phyloP scores from a whole-genome alignment of 2,113 vertebrate genomes.

The Thalassoma bifasciatum region DNA sequence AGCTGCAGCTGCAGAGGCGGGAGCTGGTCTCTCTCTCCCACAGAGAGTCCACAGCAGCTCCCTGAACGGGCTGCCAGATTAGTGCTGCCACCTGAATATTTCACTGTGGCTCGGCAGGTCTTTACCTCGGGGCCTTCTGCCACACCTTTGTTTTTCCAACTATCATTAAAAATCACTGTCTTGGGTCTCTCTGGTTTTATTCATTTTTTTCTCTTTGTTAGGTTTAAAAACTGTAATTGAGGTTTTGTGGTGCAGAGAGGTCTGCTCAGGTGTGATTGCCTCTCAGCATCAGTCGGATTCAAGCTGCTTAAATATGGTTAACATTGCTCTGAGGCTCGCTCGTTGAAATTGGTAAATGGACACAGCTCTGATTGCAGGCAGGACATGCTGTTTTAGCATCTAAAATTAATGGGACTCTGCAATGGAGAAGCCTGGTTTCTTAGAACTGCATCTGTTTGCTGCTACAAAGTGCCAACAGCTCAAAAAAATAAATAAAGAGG shows the following conservation, averaged over 20 bases:
- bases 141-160: conserved; percentile 19
- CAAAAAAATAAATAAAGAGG: too few relatives aligned
- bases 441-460: conserved; percentile 4
- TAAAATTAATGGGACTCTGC: conserved; percentile 24
- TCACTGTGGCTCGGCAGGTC: conserved; percentile 16
- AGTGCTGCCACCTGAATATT: conserved; percentile 26
- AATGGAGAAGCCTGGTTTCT: conserved; percentile 16
- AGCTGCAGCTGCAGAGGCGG: conserved; percentile 50
- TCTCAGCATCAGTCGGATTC: conserved; percentile 3
- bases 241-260: not conserved
- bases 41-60: conserved; percentile 32
- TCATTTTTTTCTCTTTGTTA: not conserved
- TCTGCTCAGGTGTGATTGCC: not conserved
- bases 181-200: not conserved
- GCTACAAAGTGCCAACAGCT: conserved; percentile 7
- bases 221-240: not conserved
- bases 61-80: conserved; percentile 42
- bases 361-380: conserved; percentile 21
- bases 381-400: conserved; percentile 9
- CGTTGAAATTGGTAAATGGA: conserved; percentile 22
- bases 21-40: conserved; percentile 25
- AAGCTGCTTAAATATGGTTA: conserved; percentile 6
- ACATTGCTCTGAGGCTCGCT: not conserved
- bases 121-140: conserved; percentile 5
- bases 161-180: not conserved